These are phyloP conservation scores for Tetragonula carbonaria DNA, from an alignment of 2,888 invertebrate genomes.

Conservation along the genomic window DNA sequence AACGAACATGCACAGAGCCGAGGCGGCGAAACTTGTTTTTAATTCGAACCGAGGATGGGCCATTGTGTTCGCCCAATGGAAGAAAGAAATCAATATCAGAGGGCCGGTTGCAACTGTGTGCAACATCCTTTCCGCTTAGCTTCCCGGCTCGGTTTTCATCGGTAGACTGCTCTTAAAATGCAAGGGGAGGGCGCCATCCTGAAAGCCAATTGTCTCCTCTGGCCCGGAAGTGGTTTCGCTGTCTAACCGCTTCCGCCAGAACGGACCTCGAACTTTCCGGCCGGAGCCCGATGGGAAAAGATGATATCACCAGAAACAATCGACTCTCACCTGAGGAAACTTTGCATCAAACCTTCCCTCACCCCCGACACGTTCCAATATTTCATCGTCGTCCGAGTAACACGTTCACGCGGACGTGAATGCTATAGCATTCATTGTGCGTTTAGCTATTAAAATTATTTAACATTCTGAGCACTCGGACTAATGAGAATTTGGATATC, in stretches of 20 bases:
- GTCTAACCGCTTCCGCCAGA: constrained; percentile 67
- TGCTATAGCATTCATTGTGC: not conserved
- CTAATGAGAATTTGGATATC: too few relatives aligned
- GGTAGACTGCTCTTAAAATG: constrained; percentile 64
- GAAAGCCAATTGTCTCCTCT: constrained; percentile 62
- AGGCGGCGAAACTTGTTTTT: not conserved
- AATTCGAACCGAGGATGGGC: constrained; percentile 23
- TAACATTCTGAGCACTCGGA: too few relatives aligned
- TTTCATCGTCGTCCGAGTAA: not conserved
- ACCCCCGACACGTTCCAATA: not conserved
- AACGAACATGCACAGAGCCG: not conserved
- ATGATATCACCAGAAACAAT: constrained; percentile 49
- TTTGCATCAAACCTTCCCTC: constrained; percentile 3
- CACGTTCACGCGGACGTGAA: not conserved
- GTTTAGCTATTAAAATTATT: too few relatives aligned
- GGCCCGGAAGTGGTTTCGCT: constrained; percentile 74
- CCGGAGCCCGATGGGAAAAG: constrained; percentile 54
- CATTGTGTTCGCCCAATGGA: constrained; percentile 24
- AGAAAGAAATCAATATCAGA: constrained; percentile 60
- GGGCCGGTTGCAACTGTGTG: constrained; percentile 19
- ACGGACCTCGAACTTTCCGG: constrained; percentile 54
- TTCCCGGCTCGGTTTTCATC: constrained; percentile 58
- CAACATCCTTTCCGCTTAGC: constrained; percentile 49
- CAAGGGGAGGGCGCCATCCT: constrained; percentile 33
- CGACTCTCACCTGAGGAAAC: constrained; percentile 24